Evolutionary conservation across 2,113 vertebrate species (phyloP).

Genomic region (Noturus placidus): DNA sequence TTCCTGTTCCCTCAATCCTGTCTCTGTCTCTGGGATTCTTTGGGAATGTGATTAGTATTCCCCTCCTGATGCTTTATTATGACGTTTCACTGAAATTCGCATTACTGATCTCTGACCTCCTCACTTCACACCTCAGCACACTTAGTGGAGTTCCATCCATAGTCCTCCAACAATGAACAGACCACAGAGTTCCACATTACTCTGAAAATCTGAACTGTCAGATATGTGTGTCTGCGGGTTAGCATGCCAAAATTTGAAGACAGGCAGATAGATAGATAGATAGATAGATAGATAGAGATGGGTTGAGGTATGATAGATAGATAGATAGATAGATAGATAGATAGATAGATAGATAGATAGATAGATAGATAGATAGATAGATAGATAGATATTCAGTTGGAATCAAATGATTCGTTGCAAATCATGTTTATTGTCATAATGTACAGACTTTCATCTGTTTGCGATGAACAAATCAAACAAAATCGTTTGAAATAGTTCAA

Average conservation of each 20-base stretch:
- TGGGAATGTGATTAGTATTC: neutral
- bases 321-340: slow-evolving; percentile 28
- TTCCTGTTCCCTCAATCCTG: neutral
- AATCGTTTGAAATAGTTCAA: no score
- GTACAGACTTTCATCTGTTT: no score
- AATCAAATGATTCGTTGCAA: no score
- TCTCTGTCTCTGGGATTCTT: neutral
- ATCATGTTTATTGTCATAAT: no score
- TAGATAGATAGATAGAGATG: neutral
- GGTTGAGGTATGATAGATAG: no score
- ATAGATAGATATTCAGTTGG: no score
- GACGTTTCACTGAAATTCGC: neutral
- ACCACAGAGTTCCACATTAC: neutral
- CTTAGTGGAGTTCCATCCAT: neutral
- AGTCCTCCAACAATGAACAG: neutral
- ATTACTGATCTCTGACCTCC: neutral
- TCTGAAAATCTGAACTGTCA: neutral
- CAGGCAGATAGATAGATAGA: neutral
- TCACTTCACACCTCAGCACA: neutral
- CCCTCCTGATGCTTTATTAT: neutral
- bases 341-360: slow-evolving; percentile 15
- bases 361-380: neutral
- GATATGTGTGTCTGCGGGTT: neutral
- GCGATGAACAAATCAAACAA: no score
- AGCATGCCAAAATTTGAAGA: neutral